A percentile compares a stretch with the other conserved stretches of the same genome.
Evolutionary conservation across 2,797 vertebrate species (phyloP).

Genomic region (Peromyscus melanophrys): DNA sequence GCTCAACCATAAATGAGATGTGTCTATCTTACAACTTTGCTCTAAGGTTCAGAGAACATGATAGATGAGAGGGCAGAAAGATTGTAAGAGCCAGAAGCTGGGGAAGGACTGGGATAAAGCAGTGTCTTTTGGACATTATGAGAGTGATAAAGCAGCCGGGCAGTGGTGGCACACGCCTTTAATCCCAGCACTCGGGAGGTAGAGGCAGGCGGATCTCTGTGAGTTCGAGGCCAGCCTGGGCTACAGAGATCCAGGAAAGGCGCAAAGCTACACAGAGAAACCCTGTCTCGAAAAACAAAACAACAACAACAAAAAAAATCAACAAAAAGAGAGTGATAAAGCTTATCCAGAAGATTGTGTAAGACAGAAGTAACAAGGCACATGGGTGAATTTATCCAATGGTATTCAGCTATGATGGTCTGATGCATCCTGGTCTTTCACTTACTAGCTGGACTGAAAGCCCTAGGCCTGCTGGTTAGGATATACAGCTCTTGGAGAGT

Average conservation of each 20-base stretch:
- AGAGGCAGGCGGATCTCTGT: too few relatives aligned
- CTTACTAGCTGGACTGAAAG: neutral
- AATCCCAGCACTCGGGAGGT: too few relatives aligned
- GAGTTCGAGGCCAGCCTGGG: too few relatives aligned
- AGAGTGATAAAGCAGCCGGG: neutral
- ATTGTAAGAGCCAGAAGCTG: too few relatives aligned
- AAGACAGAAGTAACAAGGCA: neutral
- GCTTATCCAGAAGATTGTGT: neutral
- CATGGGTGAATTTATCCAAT: neutral
- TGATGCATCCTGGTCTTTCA: neutral
- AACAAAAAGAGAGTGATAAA: neutral
- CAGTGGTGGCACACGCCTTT: too few relatives aligned
- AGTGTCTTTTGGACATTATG: neutral
- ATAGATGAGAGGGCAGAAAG: neutral
- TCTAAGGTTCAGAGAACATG: neutral
- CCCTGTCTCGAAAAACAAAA: too few relatives aligned
- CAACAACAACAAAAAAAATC: too few relatives aligned
- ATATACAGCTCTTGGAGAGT: neutral
- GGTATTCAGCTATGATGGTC: too few relatives aligned
- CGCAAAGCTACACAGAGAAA: too few relatives aligned
- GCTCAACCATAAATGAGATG: neutral
- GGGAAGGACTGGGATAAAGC: neutral
- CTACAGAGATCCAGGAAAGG: too few relatives aligned
- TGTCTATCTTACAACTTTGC: too few relatives aligned
- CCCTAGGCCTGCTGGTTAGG: neutral